These are phyloP conservation scores for Fabriciana adippe DNA, from an alignment of 2,888 invertebrate species.

Conservation along the genomic window DNA sequence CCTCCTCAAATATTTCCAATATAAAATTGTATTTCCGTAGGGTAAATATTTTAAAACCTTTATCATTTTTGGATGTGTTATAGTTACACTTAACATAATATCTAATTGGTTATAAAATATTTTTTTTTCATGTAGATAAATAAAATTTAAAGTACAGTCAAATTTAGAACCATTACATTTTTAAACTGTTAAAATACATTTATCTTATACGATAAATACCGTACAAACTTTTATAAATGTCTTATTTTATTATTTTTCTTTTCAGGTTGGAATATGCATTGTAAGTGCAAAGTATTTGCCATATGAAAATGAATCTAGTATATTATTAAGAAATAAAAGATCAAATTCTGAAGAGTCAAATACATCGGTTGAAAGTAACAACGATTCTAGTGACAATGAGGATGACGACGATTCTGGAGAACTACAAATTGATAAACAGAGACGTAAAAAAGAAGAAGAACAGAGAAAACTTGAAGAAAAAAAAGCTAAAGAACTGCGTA, in stretches of 20 bases:
- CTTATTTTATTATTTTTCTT: slow-evolving; percentile 40
- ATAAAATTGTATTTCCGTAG: too few relatives aligned
- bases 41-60: too few relatives aligned
- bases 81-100: too few relatives aligned
- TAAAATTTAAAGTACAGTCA: too few relatives aligned
- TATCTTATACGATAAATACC: too few relatives aligned
- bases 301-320: slow-evolving; percentile 55
- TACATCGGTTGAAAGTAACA: slow-evolving; percentile 51
- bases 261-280: slow-evolving; percentile 67
- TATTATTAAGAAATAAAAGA: slow-evolving; percentile 52
- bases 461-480: slow-evolving; percentile 51
- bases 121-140: too few relatives aligned
- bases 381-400: slow-evolving; percentile 49
- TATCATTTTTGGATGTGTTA: not conserved
- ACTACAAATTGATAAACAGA: slow-evolving; percentile 50
- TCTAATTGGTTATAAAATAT: too few relatives aligned
- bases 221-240: not conserved
- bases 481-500: slow-evolving; percentile 48
- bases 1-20: too few relatives aligned
- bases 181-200: too few relatives aligned
- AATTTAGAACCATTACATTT: too few relatives aligned
- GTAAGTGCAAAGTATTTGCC: slow-evolving; percentile 74
- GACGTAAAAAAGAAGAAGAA: slow-evolving; percentile 46
- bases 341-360: slow-evolving; percentile 57
- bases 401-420: slow-evolving; percentile 40